Evolutionary conservation across 2,888 invertebrate species (phyloP).

Genomic region (Idaea dimidiata): DNA sequence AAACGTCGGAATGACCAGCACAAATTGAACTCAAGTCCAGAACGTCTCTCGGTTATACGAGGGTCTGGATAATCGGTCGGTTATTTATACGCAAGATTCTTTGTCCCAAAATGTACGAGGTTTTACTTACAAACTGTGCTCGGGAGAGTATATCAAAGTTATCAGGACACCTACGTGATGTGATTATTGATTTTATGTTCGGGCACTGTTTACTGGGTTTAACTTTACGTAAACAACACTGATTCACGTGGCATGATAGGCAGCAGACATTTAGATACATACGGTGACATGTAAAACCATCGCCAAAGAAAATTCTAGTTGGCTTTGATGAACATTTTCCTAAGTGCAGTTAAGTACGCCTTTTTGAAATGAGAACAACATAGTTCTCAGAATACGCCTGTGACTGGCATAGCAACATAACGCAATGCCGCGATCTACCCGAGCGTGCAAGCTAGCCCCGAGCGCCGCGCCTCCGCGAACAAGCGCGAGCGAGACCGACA

Average conservation of each 20-base stretch:
- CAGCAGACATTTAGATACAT: too few relatives aligned
- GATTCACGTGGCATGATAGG: neutral
- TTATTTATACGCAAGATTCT: constrained; percentile 33
- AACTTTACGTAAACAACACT: neutral
- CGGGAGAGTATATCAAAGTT: constrained; percentile 34
- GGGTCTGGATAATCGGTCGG: constrained; percentile 30
- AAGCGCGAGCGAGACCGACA: constrained; percentile 14
- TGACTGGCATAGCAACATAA: neutral
- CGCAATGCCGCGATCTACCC: neutral
- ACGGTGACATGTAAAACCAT: too few relatives aligned
- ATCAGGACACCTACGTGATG: constrained; percentile 21
- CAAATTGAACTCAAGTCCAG: constrained; percentile 29
- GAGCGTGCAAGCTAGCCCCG: neutral
- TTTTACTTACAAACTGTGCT: constrained; percentile 39
- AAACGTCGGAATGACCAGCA: constrained; percentile 17
- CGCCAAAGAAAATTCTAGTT: too few relatives aligned
- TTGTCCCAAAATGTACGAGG: constrained; percentile 39
- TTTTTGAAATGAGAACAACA: neutral
- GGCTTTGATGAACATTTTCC: too few relatives aligned
- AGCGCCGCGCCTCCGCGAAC: neutral
- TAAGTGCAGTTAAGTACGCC: neutral
- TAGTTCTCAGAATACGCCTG: neutral
- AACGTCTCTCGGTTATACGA: constrained; percentile 18
- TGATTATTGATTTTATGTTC: constrained; percentile 25
- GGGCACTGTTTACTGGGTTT: neutral